Conservation (phyloP, 2,113 vertebrate species). For the Platichthys stellatus region DNA sequence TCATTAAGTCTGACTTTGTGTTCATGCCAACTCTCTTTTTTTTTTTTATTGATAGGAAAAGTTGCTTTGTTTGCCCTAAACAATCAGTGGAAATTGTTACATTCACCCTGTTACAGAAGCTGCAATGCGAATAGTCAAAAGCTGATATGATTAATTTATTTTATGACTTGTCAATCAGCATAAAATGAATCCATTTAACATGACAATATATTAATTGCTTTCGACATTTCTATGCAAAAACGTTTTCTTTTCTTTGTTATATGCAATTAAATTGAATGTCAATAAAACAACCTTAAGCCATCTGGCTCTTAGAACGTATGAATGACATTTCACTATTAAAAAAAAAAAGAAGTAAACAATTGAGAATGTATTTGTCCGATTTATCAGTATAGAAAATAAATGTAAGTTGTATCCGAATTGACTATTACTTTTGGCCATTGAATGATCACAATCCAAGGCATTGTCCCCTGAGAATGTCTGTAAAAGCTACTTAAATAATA, state of each 20-base stretch:
- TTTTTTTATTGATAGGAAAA: not conserved
- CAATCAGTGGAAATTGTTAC: not conserved
- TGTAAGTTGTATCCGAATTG: too few relatives aligned
- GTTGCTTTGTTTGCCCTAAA: not conserved
- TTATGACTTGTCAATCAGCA: not conserved
- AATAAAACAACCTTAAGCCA: not conserved
- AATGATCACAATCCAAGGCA: not conserved
- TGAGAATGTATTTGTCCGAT: too few relatives aligned
- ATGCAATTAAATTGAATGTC: too few relatives aligned
- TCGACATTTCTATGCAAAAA: too few relatives aligned
- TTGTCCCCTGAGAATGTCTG: too few relatives aligned
- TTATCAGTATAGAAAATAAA: too few relatives aligned
- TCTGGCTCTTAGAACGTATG: not conserved
- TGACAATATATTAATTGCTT: too few relatives aligned
- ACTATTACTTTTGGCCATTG: not conserved
- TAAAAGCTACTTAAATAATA: too few relatives aligned
- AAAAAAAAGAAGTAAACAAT: not conserved
- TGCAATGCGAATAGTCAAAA: not conserved
- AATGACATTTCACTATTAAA: not conserved
- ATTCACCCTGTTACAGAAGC: not conserved
- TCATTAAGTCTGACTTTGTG: not conserved
- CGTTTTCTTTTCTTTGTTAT: too few relatives aligned
- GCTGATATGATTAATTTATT: not conserved
- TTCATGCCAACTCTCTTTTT: not conserved
- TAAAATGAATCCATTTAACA: not conserved